Conservation (phyloP, 2,113 vertebrate species). For the Oophaga pumilio region DNA sequence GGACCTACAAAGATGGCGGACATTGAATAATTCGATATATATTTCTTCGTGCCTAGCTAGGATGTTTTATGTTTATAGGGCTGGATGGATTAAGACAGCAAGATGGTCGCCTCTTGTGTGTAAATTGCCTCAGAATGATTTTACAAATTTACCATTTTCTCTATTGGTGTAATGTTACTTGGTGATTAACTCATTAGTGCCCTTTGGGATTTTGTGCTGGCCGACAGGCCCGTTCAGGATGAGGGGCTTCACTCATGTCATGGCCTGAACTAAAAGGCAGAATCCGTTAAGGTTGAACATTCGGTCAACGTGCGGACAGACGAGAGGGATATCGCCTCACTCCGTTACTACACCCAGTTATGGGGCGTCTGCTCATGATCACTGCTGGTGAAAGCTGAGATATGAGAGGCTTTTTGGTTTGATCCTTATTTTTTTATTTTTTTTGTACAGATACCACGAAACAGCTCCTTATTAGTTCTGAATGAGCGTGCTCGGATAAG, state of each 20-base stretch:
- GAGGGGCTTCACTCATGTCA: neutral
- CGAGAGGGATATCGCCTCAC: neutral
- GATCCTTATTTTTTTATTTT: no score
- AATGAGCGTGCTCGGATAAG: no score
- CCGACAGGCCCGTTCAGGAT: neutral
- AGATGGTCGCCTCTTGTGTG: neutral
- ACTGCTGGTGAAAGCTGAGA: neutral
- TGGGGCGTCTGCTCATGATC: neutral
- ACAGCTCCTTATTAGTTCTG: no score
- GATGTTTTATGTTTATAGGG: neutral
- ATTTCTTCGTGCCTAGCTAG: neutral
- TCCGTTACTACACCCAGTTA: neutral
- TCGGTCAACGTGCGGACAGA: conserved; percentile 25
- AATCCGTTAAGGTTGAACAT: neutral
- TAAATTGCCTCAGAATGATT: neutral
- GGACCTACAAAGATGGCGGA: neutral
- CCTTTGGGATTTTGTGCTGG: neutral
- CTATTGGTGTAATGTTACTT: neutral
- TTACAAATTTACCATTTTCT: neutral
- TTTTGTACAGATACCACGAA: no score
- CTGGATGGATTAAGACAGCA: neutral
- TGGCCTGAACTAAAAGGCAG: neutral
- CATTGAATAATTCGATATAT: neutral
- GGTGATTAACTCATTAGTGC: neutral
- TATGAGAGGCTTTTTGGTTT: no score